Conservation (phyloP, 2,888 invertebrate species). For the Spodoptera picta region DNA sequence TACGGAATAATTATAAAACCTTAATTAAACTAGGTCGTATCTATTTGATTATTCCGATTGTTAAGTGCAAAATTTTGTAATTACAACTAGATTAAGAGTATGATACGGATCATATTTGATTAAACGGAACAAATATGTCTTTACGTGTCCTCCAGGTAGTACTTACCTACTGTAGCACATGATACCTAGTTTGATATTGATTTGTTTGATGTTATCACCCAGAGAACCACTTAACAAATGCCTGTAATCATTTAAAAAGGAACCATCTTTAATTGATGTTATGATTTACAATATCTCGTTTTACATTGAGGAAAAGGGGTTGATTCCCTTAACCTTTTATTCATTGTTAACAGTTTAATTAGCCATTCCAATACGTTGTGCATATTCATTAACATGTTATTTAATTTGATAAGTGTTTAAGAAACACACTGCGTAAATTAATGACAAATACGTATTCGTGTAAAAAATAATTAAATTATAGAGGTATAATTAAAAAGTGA, state of each 20-base stretch:
- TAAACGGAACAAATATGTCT: slow-evolving; percentile 15
- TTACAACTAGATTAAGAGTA: slow-evolving; percentile 25
- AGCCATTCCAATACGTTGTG: slow-evolving; percentile 70
- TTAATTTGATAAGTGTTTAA: slow-evolving; percentile 58
- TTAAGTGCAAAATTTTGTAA: slow-evolving; percentile 52
- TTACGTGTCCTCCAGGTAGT: slow-evolving; percentile 15
- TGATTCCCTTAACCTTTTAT: slow-evolving; percentile 65
- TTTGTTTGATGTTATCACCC: slow-evolving; percentile 1
- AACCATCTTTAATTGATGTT: slow-evolving; percentile 4
- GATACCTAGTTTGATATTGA: background rate
- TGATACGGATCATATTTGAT: slow-evolving; percentile 31
- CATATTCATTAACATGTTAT: slow-evolving; percentile 70
- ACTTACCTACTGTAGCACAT: background rate
- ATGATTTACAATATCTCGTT: slow-evolving; percentile 40
- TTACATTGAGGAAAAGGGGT: slow-evolving; percentile 45
- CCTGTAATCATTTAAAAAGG: too few species aligned
- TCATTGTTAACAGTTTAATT: slow-evolving; percentile 68
- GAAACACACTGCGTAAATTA: slow-evolving; percentile 55
- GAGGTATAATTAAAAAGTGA: too few species aligned
- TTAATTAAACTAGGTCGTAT: slow-evolving; percentile 29
- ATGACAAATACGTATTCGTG: slow-evolving; percentile 44
- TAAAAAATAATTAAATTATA: slow-evolving; percentile 49
- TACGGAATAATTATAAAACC: slow-evolving; percentile 31
- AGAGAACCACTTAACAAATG: background rate
- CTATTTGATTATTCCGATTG: slow-evolving; percentile 41